Conservation (phyloP, 2,113 vertebrate genomes). For the Uropsilus gracilis region DNA sequence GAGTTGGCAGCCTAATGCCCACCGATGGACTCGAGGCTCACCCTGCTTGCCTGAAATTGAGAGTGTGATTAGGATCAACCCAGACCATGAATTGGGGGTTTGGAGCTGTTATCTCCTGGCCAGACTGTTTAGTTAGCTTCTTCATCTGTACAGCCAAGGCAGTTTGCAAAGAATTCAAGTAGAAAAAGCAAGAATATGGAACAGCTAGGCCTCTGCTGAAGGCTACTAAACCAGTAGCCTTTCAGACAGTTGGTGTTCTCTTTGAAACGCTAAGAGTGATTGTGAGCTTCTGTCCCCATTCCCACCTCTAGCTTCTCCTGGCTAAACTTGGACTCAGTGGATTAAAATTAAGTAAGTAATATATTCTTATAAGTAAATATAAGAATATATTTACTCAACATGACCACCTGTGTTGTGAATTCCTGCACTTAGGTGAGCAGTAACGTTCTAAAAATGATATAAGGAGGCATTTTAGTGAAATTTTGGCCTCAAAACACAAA, state of each 20-base stretch:
- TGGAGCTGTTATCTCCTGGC: neutral
- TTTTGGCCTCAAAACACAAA: slow-evolving; percentile 36
- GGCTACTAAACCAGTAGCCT: neutral
- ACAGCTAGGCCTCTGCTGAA: neutral
- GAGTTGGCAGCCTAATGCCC: slow-evolving; percentile 6
- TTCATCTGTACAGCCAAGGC: neutral
- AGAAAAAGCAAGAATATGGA: neutral
- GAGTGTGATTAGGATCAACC: neutral
- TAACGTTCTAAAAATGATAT: slow-evolving; percentile 20
- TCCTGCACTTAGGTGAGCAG: neutral
- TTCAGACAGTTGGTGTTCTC: slow-evolving; percentile 22
- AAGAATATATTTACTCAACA: neutral
- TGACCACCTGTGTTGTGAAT: slow-evolving; percentile 14
- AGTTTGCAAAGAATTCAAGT: neutral
- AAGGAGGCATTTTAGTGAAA: slow-evolving; percentile 27
- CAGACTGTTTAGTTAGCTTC: neutral
- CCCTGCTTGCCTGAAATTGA: slow-evolving; percentile 6
- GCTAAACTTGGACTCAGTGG: neutral
- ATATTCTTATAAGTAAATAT: too few relatives aligned
- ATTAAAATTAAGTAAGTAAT: slow-evolving; percentile 46
- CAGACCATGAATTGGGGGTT: neutral
- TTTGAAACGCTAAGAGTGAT: neutral
- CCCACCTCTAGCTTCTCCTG: neutral
- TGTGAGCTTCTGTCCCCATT: neutral
- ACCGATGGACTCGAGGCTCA: neutral